Evolutionary conservation across 2,888 invertebrate species (phyloP), one percentile per base, ranked within the genome.

Genomic region (Drosophila trichaetosa): DNA sequence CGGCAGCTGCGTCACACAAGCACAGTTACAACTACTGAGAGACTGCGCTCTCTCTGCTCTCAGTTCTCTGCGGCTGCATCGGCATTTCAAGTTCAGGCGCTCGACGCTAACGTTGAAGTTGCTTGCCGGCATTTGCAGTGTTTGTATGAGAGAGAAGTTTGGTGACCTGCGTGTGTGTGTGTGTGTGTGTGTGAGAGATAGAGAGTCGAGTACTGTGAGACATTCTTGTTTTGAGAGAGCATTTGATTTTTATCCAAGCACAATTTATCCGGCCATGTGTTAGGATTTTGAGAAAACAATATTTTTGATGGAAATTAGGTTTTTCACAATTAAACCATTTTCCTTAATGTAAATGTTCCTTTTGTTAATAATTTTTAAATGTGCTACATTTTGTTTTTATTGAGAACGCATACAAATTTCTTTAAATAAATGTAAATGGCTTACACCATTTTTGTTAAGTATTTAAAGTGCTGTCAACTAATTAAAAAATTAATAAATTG

Each of bases 51-150:
- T 64, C 62, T 69, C 73, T 56, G 46, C 69, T 70, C 70, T 48
- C 58, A 54, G 48, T 33, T n/a, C 59, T 57, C 66, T n/a, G 27
- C 68, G 68, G 60, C 73, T 90, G 91, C 80, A 90, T 90, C 73
- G 88, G 90, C 73, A 87, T 87, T 87, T 87, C 91, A 90, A 87
- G 90, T 87, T 87, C 86, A 90, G 76, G 29, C 79, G 29, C 42
- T 68, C 61, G 56, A 65, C 72, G 79, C 57, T 66, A 21, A 16
- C 67, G 72, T 51, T 73, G 73, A 85, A 87, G 82, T 89, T 84
- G 76, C 73, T 86, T 87, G 88, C 87, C 87, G 91, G 87, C 87
- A 90, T 90, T 84, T 73, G 49, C 6, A n/a, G 46, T 66, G 51
- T 48, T 31, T 65, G 58, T 31, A 58, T 59, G 76, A 40, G 67